Evolutionary conservation across 2,113 vertebrate genomes (phyloP).

Genomic region (Nansenia antarctica): DNA sequence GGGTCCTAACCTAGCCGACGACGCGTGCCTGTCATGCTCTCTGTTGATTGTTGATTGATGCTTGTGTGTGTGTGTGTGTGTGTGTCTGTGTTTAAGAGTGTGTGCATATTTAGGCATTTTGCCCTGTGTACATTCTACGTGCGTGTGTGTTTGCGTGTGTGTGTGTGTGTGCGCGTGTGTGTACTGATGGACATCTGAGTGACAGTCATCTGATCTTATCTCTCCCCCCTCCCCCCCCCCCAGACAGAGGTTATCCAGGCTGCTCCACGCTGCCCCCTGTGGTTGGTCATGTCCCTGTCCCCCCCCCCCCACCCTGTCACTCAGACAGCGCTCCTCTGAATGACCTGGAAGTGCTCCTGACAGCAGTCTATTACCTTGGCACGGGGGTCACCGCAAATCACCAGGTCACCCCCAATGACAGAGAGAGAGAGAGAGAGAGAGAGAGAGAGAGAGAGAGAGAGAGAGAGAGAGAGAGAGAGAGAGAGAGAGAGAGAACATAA

Average conservation of each 20-base stretch:
- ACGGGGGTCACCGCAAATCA: neutral
- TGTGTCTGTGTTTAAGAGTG: neutral
- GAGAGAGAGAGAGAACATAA: neutral
- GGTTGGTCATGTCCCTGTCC: neutral
- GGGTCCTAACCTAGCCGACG: too few relatives aligned
- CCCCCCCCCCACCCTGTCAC: too few relatives aligned
- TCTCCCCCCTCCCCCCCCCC: neutral
- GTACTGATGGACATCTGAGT: neutral
- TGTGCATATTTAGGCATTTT: neutral
- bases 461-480: neutral
- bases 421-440: neutral
- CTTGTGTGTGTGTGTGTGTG: neutral
- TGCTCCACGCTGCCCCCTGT: neutral
- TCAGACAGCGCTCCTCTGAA: constrained; percentile 24
- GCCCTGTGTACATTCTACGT: neutral
- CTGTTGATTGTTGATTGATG: neutral
- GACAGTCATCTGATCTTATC: neutral
- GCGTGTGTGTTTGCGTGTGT: neutral
- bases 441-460: neutral
- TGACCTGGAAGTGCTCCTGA: constrained; percentile 22
- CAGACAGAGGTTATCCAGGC: neutral
- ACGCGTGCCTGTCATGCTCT: neutral
- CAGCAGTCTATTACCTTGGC: constrained; percentile 25
- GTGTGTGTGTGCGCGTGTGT: neutral
- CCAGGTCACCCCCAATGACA: neutral